These are phyloP conservation scores for Tiphia femorata DNA, from an alignment of 2,888 invertebrate genomes.

Conservation along the genomic window DNA sequence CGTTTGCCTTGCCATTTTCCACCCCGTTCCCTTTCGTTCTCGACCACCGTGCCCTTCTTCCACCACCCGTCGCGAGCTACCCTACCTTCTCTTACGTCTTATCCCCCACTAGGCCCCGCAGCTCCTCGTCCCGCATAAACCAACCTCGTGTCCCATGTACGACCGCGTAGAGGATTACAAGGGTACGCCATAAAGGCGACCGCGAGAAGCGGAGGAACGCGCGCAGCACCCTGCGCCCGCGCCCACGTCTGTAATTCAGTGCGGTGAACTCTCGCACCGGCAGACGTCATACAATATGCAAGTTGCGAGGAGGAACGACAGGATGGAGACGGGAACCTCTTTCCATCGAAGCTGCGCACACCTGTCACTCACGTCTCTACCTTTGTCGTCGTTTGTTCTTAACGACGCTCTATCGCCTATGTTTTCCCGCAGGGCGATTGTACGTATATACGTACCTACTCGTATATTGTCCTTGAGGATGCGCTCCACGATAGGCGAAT, in stretches of 20 bases:
- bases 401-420: no score
- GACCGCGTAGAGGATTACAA: constrained; percentile 25
- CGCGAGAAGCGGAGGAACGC: no score
- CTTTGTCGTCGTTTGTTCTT: no score
- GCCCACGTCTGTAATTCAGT: constrained; percentile 47
- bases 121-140: neutral
- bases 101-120: constrained; percentile 18
- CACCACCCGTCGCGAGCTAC: constrained; percentile 15
- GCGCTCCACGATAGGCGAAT: no score
- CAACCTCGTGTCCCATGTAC: constrained; percentile 8
- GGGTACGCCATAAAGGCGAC: constrained; percentile 22
- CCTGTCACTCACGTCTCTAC: neutral
- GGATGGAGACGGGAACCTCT: constrained; percentile 2
- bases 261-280: constrained; percentile 45
- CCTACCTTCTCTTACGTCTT: constrained; percentile 18
- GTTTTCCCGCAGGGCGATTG: no score
- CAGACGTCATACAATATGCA: constrained; percentile 54
- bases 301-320: no score
- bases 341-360: constrained; percentile 17
- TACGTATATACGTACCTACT: no score
- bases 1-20: constrained; percentile 7
- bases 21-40: neutral
- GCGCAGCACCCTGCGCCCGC: no score
- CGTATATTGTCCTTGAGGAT: no score
- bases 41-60: constrained; percentile 15